Evolutionary conservation across 2,113 vertebrate genomes (phyloP).

Genomic region (Notothenia coriiceps): DNA sequence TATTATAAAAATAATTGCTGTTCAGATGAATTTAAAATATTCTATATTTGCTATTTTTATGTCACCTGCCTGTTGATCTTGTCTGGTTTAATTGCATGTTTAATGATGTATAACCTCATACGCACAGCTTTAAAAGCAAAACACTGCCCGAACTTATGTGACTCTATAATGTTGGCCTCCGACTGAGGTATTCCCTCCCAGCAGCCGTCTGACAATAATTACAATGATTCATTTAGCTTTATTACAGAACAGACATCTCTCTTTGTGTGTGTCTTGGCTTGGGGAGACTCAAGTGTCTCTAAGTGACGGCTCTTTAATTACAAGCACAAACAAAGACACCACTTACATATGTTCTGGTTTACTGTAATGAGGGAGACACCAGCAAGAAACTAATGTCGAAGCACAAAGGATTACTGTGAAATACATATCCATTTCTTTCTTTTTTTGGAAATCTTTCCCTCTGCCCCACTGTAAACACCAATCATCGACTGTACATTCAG

Average conservation of each 20-base stretch:
- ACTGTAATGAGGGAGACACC: conserved; percentile 66
- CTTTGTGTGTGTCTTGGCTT: conserved; percentile 62
- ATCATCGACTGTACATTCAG: conserved; percentile 66
- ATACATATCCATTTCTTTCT: conserved; percentile 57
- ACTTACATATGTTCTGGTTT: conserved; percentile 72
- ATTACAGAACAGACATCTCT: conserved; percentile 61
- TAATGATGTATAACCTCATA: not conserved
- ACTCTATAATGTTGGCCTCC: conserved; percentile 40
- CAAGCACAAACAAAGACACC: conserved; percentile 69
- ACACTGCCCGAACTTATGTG: not conserved
- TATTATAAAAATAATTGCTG: conserved; percentile 13
- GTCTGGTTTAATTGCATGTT: not conserved
- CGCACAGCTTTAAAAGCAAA: conserved; percentile 12
- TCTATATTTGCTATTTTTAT: conserved; percentile 16
- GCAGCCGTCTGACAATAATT: conserved; percentile 74
- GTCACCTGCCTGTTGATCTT: conserved; percentile 7
- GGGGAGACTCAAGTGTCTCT: conserved; percentile 43
- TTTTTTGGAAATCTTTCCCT: not conserved
- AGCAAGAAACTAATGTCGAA: conserved; percentile 64
- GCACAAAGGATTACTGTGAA: conserved; percentile 45
- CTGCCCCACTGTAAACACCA: conserved; percentile 49
- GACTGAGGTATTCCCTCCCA: conserved; percentile 52
- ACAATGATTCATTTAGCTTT: conserved; percentile 76
- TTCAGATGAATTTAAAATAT: conserved; percentile 20
- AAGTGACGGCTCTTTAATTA: conserved; percentile 78